Conservation (phyloP, 1,140 invertebrate genomes). For the Heliconius himera region DNA sequence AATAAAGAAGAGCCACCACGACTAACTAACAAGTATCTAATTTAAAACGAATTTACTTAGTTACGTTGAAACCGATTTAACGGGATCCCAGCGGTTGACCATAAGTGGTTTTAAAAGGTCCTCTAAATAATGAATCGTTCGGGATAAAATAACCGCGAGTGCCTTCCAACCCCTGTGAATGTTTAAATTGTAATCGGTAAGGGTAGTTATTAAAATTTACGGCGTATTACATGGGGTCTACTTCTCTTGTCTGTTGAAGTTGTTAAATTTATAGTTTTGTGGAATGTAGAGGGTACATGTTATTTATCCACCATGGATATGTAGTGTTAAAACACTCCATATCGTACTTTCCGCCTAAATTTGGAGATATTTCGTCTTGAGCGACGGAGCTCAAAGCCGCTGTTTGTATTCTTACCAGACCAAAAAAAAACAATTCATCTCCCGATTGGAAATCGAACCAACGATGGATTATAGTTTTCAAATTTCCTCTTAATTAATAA, state of each 20-base stretch:
- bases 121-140: slow-evolving; percentile 27
- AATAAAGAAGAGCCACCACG: neutral
- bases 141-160: slow-evolving; percentile 17
- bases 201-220: neutral
- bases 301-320: neutral
- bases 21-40: neutral
- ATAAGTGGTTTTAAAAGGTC: slow-evolving; percentile 23
- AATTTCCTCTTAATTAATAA: neutral
- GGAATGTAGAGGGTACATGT: too few species aligned
- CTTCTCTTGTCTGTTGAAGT: neutral
- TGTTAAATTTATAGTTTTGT: too few species aligned
- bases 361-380: neutral
- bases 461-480: neutral
- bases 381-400: neutral
- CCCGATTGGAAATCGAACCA: too few species aligned
- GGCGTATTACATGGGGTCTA: neutral
- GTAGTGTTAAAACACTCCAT: neutral
- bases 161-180: slow-evolving; percentile 16
- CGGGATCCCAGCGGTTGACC: slow-evolving; percentile 16
- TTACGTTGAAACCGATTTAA: slow-evolving; percentile 7
- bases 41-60: slow-evolving; percentile 5
- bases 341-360: neutral
- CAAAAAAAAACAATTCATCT: neutral
- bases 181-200: slow-evolving; percentile 14
- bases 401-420: neutral